Conservation (phyloP, 1,140 invertebrate species). For the Bombus consobrinus region DNA sequence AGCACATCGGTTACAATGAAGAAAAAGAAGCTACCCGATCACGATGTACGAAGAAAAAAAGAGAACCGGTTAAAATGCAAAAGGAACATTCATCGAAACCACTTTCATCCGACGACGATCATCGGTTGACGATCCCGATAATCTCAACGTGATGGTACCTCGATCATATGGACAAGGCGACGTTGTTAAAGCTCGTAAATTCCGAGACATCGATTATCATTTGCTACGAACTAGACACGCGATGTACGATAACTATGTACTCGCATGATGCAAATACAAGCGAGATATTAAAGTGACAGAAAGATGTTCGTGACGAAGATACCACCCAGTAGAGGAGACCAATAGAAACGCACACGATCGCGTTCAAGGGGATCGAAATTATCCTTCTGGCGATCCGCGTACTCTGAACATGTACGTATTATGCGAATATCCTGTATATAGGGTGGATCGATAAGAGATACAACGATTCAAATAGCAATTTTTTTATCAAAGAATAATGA, state of each 20-base stretch:
- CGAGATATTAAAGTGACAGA: not conserved
- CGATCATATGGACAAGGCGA: slow-evolving; percentile 8
- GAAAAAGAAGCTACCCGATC: not conserved
- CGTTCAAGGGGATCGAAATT: slow-evolving; percentile 40
- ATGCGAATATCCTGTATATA: not conserved
- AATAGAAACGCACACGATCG: slow-evolving; percentile 3
- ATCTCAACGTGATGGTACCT: not conserved
- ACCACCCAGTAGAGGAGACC: slow-evolving; percentile 9
- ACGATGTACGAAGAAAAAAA: not conserved
- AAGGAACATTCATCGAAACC: not conserved
- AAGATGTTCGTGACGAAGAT: not conserved
- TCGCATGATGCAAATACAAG: not conserved
- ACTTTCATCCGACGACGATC: not conserved
- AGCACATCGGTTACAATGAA: not conserved
- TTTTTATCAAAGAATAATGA: no score
- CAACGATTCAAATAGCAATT: no score
- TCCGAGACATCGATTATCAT: slow-evolving; percentile 24
- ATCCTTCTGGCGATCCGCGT: not conserved
- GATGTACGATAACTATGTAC: not conserved
- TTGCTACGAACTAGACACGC: not conserved
- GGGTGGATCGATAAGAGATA: not conserved
- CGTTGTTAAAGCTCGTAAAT: slow-evolving; percentile 41
- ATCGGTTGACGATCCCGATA: slow-evolving; percentile 20
- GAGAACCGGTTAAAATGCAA: slow-evolving; percentile 23
- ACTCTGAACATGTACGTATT: no score